Conservation (phyloP, 2,113 vertebrate species). For the Callaeas wilsoni region DNA sequence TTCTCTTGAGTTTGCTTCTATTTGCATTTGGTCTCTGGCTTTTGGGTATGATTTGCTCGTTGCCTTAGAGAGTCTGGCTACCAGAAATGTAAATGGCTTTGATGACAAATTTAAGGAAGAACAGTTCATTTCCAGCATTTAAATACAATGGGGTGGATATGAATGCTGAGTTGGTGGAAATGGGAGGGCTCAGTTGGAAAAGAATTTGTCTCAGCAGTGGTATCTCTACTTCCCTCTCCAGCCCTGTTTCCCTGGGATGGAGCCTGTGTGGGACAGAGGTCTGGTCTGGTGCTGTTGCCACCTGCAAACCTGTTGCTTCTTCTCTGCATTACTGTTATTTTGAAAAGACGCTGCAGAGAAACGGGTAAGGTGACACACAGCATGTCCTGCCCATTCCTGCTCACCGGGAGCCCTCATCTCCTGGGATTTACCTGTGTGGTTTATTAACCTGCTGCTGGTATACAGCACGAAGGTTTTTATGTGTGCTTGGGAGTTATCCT, state of each 20-base stretch:
- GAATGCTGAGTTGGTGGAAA: background rate
- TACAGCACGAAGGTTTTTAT: background rate
- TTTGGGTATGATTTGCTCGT: rapidly evolving
- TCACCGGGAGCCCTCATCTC: background rate
- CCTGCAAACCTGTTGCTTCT: background rate
- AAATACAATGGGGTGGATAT: background rate
- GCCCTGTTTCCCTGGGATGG: background rate
- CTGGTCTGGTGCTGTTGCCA: background rate
- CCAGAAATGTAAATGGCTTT: background rate
- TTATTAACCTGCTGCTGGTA: background rate
- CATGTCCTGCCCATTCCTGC: background rate
- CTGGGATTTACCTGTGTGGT: rapidly evolving
- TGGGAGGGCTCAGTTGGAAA: background rate
- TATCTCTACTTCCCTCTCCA: background rate
- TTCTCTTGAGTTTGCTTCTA: background rate
- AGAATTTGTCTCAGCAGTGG: rapidly evolving
- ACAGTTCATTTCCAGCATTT: background rate
- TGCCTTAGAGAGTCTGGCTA: background rate
- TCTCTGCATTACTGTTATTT: background rate
- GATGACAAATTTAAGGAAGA: background rate
- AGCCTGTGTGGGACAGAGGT: background rate
- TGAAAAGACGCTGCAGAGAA: background rate
- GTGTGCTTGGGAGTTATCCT: background rate
- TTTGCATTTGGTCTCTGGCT: background rate
- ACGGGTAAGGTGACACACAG: rapidly evolving